A percentile compares a stretch with the other conserved stretches of the same genome.
These are phyloP conservation scores for Arenaria interpres DNA, from an alignment of 2,113 vertebrate species.

Conservation along the genomic window DNA sequence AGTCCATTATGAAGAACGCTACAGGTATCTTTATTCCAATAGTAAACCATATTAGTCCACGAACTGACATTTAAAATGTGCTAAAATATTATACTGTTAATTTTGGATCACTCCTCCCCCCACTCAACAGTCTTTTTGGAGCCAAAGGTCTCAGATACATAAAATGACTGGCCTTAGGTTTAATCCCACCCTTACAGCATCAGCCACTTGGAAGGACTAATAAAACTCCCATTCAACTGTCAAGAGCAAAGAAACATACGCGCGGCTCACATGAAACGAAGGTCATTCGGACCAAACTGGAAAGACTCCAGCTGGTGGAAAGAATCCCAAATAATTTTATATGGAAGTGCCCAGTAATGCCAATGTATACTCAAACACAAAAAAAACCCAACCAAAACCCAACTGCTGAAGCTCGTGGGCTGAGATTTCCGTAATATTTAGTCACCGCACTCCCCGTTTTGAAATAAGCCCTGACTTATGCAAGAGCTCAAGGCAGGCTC, in stretches of 20 bases:
- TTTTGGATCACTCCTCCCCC: not conserved
- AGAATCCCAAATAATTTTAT: not conserved
- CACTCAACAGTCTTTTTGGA: not conserved
- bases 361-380: not conserved
- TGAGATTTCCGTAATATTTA: not conserved
- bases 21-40: not conserved
- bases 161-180: not conserved
- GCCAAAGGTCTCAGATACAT: not conserved
- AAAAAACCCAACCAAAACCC: not conserved
- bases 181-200: not conserved
- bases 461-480: not conserved
- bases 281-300: too few species aligned
- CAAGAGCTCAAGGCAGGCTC: not conserved
- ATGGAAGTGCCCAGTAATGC: not conserved
- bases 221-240: not conserved
- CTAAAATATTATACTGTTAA: not conserved
- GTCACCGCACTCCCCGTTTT: not conserved
- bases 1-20: rapidly evolving
- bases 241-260: rapidly evolving
- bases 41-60: not conserved
- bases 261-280: not conserved
- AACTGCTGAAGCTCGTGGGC: rapidly evolving
- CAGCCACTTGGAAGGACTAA: not conserved
- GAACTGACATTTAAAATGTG: not conserved
- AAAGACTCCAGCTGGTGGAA: not conserved